Evolutionary conservation across 2,113 vertebrate genomes (phyloP), one percentile per base, ranked within the genome.

Genomic region (Empidonax traillii): DNA sequence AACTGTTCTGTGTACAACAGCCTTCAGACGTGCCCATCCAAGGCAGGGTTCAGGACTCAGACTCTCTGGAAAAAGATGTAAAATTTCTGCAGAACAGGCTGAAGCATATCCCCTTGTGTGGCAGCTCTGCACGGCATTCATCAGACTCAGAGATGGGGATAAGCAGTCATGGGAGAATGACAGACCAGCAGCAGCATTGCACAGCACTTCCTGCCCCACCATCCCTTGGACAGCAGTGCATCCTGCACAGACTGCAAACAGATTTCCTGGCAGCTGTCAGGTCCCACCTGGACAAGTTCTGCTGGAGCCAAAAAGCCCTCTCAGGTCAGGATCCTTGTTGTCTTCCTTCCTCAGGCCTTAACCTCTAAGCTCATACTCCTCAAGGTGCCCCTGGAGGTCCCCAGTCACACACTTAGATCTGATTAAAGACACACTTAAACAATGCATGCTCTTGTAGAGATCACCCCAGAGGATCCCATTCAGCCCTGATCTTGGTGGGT

Each of bases 91-190:
- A 47, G 25, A 58, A 24, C 20, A 67, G 25, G 16, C 44, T 25
- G 37, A 74, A 67, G 28, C 5, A 1, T 19, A 10, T 78, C 43
- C 28, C 15, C 35, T 47, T 28, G 10, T 47, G 33, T 39, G 0
- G 0, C 24, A 28, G 35, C 30, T n/a, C 27, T 61, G 56, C 68
- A 37, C 2, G 10, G 44, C 35, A 20, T 20, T 0, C 0, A 6
- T 49, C 23, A 27, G 17, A 18, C 18, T 33, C 1, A 0, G 43
- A 46, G 43, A 30, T 4, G 27, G 27, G 33, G 18, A 59, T 10
- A 28, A 39, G 55, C 11, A 39, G 14, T 52, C 12, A 6, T 1
- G 8, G 30, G 21, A 23, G 14, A 5, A 14, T 8, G 5, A 19
- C 1, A 9, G 35, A 71, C 28, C 28, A 30, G 41, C 53, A 76